Evolutionary conservation across 2,113 vertebrate species (phyloP).

Genomic region (Colistium nudipinnis): DNA sequence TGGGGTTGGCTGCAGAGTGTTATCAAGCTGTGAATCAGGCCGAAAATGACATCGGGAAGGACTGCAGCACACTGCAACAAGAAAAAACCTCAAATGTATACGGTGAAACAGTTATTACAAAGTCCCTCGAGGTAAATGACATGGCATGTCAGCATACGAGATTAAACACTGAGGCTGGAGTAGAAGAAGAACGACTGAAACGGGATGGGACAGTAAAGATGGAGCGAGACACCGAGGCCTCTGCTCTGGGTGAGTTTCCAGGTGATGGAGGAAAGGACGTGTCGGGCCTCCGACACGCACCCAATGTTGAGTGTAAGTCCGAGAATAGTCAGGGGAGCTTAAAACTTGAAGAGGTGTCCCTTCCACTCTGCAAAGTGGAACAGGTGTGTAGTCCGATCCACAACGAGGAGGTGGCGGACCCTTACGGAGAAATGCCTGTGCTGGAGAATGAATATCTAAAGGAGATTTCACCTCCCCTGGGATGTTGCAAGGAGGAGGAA

Average conservation of each 20-base stretch:
- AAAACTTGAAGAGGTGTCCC: neutral
- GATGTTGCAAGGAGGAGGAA: conserved; percentile 14
- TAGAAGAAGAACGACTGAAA: conserved; percentile 7
- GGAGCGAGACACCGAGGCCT: neutral
- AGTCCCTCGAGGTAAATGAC: neutral
- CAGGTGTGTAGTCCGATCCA: neutral
- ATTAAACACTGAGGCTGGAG: neutral
- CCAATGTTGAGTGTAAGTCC: neutral
- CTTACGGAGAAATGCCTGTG: conserved; percentile 49
- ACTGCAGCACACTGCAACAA: neutral
- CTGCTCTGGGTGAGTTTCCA: neutral
- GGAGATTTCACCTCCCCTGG: neutral
- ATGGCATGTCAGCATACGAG: neutral
- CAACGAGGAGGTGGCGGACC: neutral
- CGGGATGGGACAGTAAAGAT: neutral
- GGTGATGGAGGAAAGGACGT: neutral
- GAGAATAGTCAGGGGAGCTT: neutral
- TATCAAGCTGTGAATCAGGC: neutral
- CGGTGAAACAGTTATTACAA: neutral
- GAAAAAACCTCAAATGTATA: neutral
- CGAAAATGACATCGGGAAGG: neutral
- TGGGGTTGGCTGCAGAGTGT: neutral
- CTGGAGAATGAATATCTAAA: conserved; percentile 53
- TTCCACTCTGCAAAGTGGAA: conserved; percentile 6
- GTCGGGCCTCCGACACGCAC: neutral